Base-by-base conservation (phyloP, 2,888 invertebrate genomes). In the Hydriomena furcata region DNA sequence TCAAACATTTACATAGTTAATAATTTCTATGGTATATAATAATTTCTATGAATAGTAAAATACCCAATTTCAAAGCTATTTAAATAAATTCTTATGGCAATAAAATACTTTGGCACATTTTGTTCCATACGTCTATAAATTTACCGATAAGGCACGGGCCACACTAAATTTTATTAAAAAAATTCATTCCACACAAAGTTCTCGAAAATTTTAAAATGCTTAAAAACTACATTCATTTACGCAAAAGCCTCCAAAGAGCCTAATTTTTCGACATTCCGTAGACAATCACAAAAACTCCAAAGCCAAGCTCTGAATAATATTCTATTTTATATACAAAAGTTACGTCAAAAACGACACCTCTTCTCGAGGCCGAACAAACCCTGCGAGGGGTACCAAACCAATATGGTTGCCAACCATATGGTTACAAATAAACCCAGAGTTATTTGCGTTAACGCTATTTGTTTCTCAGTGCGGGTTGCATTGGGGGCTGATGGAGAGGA, bases 401-500 rank as follows among this genome's bases (percentile, higher is more conserved):
- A 52, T 43, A 65, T 61, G 77, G 82, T 66, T 68, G 67, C 76
- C 86, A 84, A 73, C 78, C 82, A 60, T 36, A 60, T 56, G 60
- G 66, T 76, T 77, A 63, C 61, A 57, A 73, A 68, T 60, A 43
- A 70, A 75, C 72, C 82, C 81, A 75, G 68, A 68, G 54, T 48
- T 44, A 28, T 24, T 36, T 51, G 49, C 11, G n/a, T n/a, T 40
- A 7, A 55, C 24, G 38, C 63, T 84, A 84, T 81, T 80, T 84
- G 61, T 71, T 79, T 58, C 82, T 71, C 31, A 77, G 69, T 11
- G 82, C 80, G 42, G 79, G 79, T 60, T 85, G 87, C 78, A 82
- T 76, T 1, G 82, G 79, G 2, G 90, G 90, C 53, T 88, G 87
- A 54, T 90, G 90, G 74, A 86, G 87, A 2, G 89, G 88, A 41